These are phyloP conservation scores for Drosophila mettleri DNA, from an alignment of 2,888 invertebrate genomes.

Conservation along the genomic window DNA sequence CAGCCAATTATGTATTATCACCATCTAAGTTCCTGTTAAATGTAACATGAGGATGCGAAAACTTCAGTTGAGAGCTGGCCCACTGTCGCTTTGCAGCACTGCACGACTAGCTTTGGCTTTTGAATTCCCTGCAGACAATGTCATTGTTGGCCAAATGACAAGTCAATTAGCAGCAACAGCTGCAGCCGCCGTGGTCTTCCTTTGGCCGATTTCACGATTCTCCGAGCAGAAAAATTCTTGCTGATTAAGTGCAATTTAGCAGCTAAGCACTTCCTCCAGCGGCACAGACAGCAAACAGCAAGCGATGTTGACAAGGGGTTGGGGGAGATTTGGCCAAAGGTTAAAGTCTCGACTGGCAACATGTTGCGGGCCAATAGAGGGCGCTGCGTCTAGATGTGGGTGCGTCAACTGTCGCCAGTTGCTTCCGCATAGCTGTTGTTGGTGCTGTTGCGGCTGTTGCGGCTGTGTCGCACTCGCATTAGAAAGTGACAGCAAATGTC, in stretches of 20 bases:
- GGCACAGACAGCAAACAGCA: constrained; percentile 10
- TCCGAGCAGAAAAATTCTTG: constrained; percentile 29
- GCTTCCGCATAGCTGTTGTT: constrained; percentile 37
- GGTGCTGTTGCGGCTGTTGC: constrained; percentile 19
- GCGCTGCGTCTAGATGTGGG: constrained; percentile 29
- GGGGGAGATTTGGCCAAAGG: not conserved
- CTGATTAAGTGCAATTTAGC: constrained; percentile 53
- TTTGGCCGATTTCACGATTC: constrained; percentile 13
- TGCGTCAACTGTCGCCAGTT: constrained; percentile 35
- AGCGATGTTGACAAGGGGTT: no score
- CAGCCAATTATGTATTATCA: not conserved
- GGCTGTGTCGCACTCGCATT: constrained; percentile 44
- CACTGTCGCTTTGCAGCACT: constrained; percentile 8
- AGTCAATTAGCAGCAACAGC: constrained; percentile 36
- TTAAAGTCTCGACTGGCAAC: constrained; percentile 16
- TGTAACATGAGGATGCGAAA: not conserved
- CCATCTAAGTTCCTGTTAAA: not conserved
- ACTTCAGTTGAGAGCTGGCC: not conserved
- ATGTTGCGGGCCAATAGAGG: constrained; percentile 27
- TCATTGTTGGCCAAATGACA: constrained; percentile 26
- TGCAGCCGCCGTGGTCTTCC: constrained; percentile 8
- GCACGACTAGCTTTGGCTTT: constrained; percentile 5
- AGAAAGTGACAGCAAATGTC: constrained; percentile 65
- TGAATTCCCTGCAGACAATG: not conserved
- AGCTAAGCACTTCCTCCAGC: constrained; percentile 42